Conservation (phyloP, 2,113 vertebrate species). For the Nothocercus julius region DNA sequence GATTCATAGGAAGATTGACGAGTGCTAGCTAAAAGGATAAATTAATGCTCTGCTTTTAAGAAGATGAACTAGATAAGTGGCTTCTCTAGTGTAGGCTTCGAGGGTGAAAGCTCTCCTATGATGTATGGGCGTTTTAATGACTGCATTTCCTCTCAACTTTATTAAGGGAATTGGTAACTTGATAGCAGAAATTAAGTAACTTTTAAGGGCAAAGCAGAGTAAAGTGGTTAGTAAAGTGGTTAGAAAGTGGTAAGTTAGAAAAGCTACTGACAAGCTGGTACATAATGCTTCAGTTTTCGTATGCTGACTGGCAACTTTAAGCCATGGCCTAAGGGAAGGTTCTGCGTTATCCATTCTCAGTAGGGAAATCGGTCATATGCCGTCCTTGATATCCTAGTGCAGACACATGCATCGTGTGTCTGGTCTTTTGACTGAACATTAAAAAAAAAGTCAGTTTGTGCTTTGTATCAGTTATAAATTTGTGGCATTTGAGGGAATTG, state of each 20-base stretch:
- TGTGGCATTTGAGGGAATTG: neutral
- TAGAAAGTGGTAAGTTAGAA: neutral
- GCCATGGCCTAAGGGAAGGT: neutral
- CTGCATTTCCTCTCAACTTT: neutral
- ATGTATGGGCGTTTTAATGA: neutral
- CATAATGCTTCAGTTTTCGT: rapidly evolving
- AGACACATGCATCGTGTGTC: rapidly evolving
- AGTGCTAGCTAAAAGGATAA: neutral
- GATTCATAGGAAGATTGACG: neutral
- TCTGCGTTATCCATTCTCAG: neutral
- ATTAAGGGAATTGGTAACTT: neutral
- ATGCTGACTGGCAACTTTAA: neutral
- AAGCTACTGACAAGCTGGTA: neutral
- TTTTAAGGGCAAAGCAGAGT: neutral
- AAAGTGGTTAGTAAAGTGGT: neutral
- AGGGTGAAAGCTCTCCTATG: neutral
- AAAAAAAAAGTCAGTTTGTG: neutral
- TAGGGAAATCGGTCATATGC: neutral
- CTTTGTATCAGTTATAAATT: neutral
- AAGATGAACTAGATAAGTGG: neutral
- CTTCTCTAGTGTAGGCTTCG: neutral
- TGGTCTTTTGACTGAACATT: neutral
- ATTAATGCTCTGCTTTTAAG: neutral
- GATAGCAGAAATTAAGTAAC: neutral
- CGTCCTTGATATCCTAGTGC: neutral